Conservation (phyloP, 1,140 invertebrate species). For the Drosophila kohkoa region DNA sequence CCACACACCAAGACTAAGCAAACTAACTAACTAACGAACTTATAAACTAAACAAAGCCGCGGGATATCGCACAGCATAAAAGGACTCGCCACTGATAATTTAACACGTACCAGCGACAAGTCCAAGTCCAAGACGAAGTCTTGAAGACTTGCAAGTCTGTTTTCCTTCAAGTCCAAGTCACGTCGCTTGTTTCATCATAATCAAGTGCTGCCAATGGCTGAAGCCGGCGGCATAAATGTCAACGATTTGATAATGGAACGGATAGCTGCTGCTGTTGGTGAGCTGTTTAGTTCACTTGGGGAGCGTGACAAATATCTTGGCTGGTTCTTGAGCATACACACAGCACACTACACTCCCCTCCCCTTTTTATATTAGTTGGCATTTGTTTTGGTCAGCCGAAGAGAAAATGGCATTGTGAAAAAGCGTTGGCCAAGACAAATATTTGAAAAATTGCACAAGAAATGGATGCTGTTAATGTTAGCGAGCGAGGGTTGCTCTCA, state of each 20-base stretch:
- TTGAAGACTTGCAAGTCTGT: conserved; percentile 3
- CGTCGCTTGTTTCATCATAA: conserved; percentile 73
- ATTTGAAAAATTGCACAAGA: conserved; percentile 77
- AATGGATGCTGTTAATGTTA: conserved; percentile 70
- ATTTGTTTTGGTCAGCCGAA: conserved; percentile 71
- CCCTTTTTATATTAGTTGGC: conserved; percentile 59
- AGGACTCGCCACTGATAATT: conserved; percentile 60
- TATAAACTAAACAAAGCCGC: conserved; percentile 76
- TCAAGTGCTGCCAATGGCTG: conserved; percentile 68
- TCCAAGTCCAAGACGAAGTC: background rate
- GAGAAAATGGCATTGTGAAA: conserved; percentile 13
- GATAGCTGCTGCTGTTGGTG: background rate
- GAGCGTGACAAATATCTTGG: conserved; percentile 66
- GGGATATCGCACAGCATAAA: conserved; percentile 45
- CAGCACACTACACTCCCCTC: background rate
- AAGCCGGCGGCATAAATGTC: conserved; percentile 78
- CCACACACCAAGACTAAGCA: conserved; percentile 18
- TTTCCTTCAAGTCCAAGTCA: conserved; percentile 24
- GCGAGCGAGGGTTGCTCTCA: conserved; percentile 26
- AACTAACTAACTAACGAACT: conserved; percentile 68
- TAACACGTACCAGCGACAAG: conserved; percentile 60
- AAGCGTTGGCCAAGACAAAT: conserved; percentile 63
- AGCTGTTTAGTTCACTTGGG: background rate
- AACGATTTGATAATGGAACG: conserved; percentile 80
- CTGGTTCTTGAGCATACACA: conserved; percentile 57